A percentile compares a stretch with the other conserved stretches of the same genome.
Conservation (phyloP, 2,113 vertebrate species). For the Mesocricetus auratus region DNA sequence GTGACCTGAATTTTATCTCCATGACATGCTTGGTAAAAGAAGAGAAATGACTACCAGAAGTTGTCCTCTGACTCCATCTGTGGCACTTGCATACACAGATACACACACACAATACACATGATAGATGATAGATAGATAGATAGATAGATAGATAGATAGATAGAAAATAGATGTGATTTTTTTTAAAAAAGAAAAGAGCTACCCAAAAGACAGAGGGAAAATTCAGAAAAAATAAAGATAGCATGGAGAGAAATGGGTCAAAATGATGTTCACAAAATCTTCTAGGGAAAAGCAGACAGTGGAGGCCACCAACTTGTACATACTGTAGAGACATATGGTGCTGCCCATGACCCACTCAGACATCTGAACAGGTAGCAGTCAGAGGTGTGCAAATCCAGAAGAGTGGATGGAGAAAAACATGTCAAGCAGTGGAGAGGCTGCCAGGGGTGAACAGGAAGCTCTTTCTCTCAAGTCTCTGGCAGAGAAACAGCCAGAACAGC, state of each 20-base stretch:
- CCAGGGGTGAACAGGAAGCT: not conserved
- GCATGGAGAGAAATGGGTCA: not conserved
- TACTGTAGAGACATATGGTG: too few relatives aligned
- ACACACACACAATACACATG: not conserved
- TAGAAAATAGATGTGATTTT: not conserved
- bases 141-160: not conserved
- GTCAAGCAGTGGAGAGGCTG: not conserved
- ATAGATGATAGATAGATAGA: not conserved
- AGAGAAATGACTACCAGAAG: not conserved
- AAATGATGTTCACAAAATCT: not conserved
- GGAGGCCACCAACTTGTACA: not conserved
- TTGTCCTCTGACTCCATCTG: not conserved
- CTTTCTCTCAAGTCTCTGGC: too few relatives aligned
- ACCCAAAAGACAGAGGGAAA: not conserved
- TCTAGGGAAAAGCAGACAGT: not conserved
- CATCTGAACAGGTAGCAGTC: too few relatives aligned
- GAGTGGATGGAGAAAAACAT: not conserved
- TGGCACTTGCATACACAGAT: not conserved
- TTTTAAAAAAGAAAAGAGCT: not conserved
- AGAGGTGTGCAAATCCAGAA: too few relatives aligned
- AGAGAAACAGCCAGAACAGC: not conserved
- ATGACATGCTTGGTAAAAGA: not conserved
- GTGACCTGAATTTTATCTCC: not conserved
- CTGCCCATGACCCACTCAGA: not conserved
- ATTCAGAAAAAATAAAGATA: not conserved